Base-by-base conservation (phyloP, 2,888 invertebrate species). In the Lithophane semibrunnea region DNA sequence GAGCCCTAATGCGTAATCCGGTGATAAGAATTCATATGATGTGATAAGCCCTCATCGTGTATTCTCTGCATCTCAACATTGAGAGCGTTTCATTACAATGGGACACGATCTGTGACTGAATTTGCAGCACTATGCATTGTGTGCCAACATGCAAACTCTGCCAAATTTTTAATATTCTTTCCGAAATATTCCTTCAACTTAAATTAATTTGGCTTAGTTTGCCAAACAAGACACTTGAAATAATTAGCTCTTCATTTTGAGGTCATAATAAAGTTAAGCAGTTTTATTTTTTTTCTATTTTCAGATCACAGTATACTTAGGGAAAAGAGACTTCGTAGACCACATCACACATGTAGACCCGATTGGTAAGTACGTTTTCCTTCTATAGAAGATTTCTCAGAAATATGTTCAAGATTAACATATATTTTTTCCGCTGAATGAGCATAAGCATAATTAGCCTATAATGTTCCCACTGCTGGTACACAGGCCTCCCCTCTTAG, bases 331-430 rank as follows among this genome's bases (percentile, higher is more conserved):
- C 95, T 99, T 99, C 94, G 99, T 99, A 86, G 99, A 99, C 96
- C 99, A 99, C 96, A 98, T 99, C 93, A 98, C 98, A 88, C 98
- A 98, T 95, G 99, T 99, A 85, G 99, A 99, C 97, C 99, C 99
- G 83, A 99, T 99, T 92, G 98, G 98, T 98, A 94, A 97, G 97
- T 85, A 56, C 21, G 0, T 42, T 64, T 82, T 37, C 65, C 52
- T 58, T 60, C 37, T n/a, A 49, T 21, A 65, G 49, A 65, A 68
- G n/a, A 58, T 12, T n/a, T 68, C 56, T 42, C 7, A 56, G 56
- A 52, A 16, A 68, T n/a, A 37, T 37, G 4, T 21, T 49, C 29
- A 52, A 52, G 37, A 16, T 67, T 52, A 67, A 0, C 7, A 18
- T 65, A 42, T 24, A 12, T 4, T 10, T 42, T n/a, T 42, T 42